Conservation (phyloP, 2,888 invertebrate species). For the Epicampocera succincta region DNA sequence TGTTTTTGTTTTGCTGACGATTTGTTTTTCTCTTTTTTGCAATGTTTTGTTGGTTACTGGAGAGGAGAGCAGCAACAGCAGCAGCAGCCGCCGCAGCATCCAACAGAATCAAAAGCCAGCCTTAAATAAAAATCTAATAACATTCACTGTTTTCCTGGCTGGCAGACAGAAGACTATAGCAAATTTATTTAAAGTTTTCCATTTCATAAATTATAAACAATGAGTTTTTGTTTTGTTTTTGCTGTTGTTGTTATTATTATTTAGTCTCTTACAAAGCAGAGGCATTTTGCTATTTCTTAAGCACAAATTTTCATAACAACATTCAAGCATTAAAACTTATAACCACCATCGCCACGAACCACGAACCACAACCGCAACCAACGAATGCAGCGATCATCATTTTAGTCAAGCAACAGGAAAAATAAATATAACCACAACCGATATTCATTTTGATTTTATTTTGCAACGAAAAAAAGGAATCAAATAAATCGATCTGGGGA, state of each 20-base stretch:
- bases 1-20: background rate
- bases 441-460: constrained; percentile 26
- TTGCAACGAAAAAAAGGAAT: constrained; percentile 23
- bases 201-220: constrained; percentile 68
- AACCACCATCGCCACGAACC: constrained; percentile 14
- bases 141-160: constrained; percentile 42
- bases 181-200: constrained; percentile 56
- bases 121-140: constrained; percentile 44
- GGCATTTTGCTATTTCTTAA: constrained; percentile 41
- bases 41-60: constrained; percentile 2
- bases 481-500: constrained; percentile 29
- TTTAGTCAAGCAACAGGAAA: constrained; percentile 36
- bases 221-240: constrained; percentile 26
- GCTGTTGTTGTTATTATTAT: background rate
- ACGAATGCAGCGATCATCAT: constrained; percentile 58
- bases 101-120: too few species aligned
- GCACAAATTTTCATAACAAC: constrained; percentile 16
- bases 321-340: constrained; percentile 40
- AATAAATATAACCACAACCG: constrained; percentile 22
- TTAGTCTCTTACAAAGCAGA: constrained; percentile 25
- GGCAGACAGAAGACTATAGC: constrained; percentile 28
- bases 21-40: constrained; percentile 36
- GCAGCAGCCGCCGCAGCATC: background rate
- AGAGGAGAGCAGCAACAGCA: constrained; percentile 6
- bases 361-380: constrained; percentile 3